Conservation (phyloP, 2,888 invertebrate species). For the Lithophane semibrunnea region DNA sequence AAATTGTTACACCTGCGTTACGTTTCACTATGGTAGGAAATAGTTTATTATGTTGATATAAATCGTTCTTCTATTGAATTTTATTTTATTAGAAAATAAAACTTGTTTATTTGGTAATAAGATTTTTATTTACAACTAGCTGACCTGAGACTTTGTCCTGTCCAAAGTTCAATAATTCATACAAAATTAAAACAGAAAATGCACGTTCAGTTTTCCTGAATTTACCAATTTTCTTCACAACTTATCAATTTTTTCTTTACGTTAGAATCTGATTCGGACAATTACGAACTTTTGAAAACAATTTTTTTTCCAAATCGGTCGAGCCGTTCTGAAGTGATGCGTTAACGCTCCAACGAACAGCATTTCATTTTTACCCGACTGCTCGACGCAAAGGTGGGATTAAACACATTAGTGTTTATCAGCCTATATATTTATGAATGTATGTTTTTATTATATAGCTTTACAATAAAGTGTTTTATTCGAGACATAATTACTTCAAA, state of each 20-base stretch:
- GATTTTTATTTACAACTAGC: conserved; percentile 51
- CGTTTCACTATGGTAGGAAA: neutral
- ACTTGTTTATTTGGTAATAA: conserved; percentile 20
- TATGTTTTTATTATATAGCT: neutral
- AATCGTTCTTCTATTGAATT: neutral
- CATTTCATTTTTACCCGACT: neutral
- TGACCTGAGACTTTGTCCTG: neutral
- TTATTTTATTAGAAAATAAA: conserved; percentile 30
- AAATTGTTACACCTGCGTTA: conserved; percentile 24
- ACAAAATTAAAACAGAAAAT: neutral
- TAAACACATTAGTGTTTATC: too few species aligned
- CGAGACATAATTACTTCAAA: conserved; percentile 2
- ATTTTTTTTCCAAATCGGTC: neutral
- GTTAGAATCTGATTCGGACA: neutral
- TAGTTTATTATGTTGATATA: conserved; percentile 20
- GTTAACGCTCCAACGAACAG: neutral
- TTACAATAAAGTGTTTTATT: conserved; percentile 37
- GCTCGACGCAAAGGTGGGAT: too few species aligned
- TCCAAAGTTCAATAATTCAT: neutral
- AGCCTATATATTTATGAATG: too few species aligned
- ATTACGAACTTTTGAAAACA: neutral
- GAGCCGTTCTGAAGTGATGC: neutral
- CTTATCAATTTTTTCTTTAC: neutral
- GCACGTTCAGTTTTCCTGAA: neutral
- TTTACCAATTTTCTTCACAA: neutral